A percentile compares a stretch with the other conserved stretches of the same genome.
Conservation (phyloP, 1,140 invertebrate species). For the Trypoxylus dichotomus region DNA sequence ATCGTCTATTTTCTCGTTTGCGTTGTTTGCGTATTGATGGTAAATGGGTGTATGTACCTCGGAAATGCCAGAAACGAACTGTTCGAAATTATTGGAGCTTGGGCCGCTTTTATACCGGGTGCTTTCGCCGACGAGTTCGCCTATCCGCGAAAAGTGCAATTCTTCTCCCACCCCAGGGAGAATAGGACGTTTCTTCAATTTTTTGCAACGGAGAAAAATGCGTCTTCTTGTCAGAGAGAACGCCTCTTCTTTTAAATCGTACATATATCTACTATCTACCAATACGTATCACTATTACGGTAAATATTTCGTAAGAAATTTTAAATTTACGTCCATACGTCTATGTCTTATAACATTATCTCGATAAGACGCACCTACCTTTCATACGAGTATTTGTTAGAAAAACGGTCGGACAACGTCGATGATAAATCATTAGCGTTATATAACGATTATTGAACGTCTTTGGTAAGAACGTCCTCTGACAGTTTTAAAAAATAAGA, state of each 20-base stretch:
- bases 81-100: constrained; percentile 65
- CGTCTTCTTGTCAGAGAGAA: neutral
- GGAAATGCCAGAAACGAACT: constrained; percentile 69
- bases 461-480: neutral
- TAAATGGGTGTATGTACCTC: constrained; percentile 36
- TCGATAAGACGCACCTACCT: neutral
- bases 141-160: constrained; percentile 38
- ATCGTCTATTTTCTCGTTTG: constrained; percentile 55
- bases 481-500: neutral
- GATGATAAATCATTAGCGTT: neutral
- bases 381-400: neutral
- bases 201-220: constrained; percentile 47
- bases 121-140: constrained; percentile 36
- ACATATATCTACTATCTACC: neutral
- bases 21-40: constrained; percentile 22
- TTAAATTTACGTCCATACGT: neutral
- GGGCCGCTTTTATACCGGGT: constrained; percentile 62
- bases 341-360: neutral
- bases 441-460: neutral
- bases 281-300: neutral
- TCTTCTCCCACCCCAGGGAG: constrained; percentile 36
- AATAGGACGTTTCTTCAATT: constrained; percentile 57
- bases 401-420: neutral
- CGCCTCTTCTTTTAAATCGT: constrained; percentile 3
- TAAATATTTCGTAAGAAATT: neutral